These are phyloP conservation scores for Lochmaea crataegi DNA, from an alignment of 2,888 invertebrate species.

Conservation along the genomic window DNA sequence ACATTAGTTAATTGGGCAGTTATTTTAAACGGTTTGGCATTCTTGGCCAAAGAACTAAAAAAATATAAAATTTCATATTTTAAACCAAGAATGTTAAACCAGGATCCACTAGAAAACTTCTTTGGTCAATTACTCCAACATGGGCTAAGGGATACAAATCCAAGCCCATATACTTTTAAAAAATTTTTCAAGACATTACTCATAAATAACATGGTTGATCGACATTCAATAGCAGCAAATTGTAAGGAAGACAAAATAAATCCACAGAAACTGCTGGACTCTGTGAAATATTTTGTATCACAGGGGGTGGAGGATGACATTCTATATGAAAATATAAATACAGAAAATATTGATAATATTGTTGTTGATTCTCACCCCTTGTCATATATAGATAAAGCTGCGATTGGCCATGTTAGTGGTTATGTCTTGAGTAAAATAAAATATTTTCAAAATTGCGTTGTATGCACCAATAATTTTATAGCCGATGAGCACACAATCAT, in stretches of 20 bases:
- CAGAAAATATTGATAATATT: background rate
- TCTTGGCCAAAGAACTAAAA: too few species aligned
- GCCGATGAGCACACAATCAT: too few species aligned
- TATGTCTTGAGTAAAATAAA: too few species aligned
- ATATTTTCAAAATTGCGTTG: too few species aligned
- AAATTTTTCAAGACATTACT: background rate
- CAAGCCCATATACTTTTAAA: conserved; percentile 4
- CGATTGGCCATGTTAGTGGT: too few species aligned
- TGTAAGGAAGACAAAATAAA: background rate
- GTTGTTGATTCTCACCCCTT: background rate
- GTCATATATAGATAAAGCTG: background rate
- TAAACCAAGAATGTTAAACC: too few species aligned
- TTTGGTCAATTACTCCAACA: background rate
- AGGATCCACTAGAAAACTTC: background rate
- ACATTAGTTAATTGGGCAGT: background rate
- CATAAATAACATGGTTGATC: background rate
- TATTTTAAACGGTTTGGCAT: background rate
- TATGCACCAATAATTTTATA: too few species aligned
- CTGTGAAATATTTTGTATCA: conserved; percentile 2
- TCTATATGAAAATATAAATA: conserved; percentile 1
- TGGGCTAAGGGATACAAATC: background rate
- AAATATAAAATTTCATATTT: too few species aligned
- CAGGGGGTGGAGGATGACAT: background rate
- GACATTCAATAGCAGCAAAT: background rate
- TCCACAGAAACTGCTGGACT: background rate